Conservation (phyloP, 2,888 invertebrate genomes). For the Hemistola chrysoprasaria region DNA sequence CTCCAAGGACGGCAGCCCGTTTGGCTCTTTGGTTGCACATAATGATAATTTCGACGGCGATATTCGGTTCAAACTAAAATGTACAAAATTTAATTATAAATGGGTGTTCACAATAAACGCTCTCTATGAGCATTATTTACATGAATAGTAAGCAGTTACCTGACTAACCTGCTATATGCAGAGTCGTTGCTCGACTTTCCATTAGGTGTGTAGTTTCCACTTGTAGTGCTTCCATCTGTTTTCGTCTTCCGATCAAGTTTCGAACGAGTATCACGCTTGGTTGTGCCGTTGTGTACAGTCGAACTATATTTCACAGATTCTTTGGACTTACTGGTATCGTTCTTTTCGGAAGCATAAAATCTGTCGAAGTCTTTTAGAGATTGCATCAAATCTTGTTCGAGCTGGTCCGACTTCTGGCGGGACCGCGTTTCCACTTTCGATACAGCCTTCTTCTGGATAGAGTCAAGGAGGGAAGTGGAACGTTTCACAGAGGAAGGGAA, state of each 20-base stretch:
- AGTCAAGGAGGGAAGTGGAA: conserved; percentile 80
- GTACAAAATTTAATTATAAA: not conserved
- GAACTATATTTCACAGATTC: conserved; percentile 45
- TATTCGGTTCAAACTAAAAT: conserved; percentile 67
- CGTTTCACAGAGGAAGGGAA: conserved; percentile 80
- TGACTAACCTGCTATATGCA: conserved; percentile 92
- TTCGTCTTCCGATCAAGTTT: conserved; percentile 61
- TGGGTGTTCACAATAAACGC: no score
- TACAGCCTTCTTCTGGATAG: conserved; percentile 68
- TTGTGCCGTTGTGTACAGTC: conserved; percentile 45
- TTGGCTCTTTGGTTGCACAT: conserved; percentile 62
- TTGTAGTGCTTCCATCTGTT: conserved; percentile 53
- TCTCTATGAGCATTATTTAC: conserved; percentile 5
- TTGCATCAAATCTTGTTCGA: conserved; percentile 76
- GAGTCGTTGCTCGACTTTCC: conserved; percentile 84
- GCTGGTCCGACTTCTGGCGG: conserved; percentile 70
- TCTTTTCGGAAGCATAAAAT: conserved; percentile 68
- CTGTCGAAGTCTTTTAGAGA: conserved; percentile 77
- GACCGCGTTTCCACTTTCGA: conserved; percentile 61
- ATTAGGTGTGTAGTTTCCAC: conserved; percentile 66
- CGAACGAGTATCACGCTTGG: conserved; percentile 52
- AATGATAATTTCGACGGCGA: conserved; percentile 74
- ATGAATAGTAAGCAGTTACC: conserved; percentile 51
- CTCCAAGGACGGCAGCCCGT: conserved; percentile 53
- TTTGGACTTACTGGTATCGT: conserved; percentile 48